Conservation (phyloP, 2,113 vertebrate species). For the Onychostruthus taczanowskii region DNA sequence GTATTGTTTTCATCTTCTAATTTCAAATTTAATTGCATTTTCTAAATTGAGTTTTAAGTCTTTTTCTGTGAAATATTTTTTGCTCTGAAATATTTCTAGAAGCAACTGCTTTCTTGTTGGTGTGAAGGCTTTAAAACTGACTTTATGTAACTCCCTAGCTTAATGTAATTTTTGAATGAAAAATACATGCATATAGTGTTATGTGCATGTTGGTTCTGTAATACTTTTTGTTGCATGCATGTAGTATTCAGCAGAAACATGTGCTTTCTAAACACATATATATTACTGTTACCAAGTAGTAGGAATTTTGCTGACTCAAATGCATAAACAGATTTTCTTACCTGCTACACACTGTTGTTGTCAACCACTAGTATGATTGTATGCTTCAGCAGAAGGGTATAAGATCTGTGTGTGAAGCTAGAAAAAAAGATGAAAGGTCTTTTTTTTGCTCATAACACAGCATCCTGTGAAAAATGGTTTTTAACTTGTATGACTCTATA, state of each 20-base stretch:
- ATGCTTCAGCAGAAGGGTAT: neutral
- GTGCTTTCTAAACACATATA: neutral
- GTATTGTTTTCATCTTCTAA: neutral
- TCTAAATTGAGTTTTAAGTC: neutral
- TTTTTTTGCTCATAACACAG: neutral
- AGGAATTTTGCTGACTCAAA: neutral
- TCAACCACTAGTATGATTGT: conserved; percentile 1
- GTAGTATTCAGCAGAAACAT: neutral
- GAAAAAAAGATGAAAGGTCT: neutral
- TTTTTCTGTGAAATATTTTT: neutral
- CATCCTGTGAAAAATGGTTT: neutral
- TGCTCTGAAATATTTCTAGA: neutral
- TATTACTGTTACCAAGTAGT: neutral
- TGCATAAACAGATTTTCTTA: neutral
- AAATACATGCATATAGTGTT: neutral
- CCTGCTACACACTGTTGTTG: conserved; percentile 2
- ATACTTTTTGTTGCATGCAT: neutral
- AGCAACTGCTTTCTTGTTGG: neutral
- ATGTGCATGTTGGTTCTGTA: conserved; percentile 18
- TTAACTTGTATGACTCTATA: neutral
- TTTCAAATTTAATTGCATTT: neutral
- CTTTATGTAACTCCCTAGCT: neutral
- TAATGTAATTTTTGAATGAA: neutral
- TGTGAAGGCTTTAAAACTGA: neutral
- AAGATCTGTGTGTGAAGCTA: neutral